phyloP scores from a whole-genome alignment of 2,113 vertebrate genomes.

The Gobio gobio region DNA sequence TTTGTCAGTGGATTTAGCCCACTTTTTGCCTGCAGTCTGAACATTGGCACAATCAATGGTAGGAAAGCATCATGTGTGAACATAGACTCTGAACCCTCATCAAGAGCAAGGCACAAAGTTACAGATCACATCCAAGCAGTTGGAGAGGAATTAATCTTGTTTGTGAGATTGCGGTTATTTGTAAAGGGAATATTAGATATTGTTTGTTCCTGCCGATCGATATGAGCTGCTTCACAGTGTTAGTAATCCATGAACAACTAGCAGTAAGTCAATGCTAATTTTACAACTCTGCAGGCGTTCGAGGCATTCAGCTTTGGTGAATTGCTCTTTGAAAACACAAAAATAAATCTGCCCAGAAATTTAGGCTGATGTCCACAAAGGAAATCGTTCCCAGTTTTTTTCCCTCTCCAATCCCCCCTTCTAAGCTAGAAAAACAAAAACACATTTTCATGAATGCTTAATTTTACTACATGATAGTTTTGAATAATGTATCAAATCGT shows the following conservation, averaged over 20 bases:
- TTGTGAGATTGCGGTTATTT: neutral
- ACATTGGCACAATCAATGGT: too few species aligned
- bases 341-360: neutral
- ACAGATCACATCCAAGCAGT: neutral
- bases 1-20: too few species aligned
- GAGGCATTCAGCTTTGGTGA: neutral
- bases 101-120: neutral
- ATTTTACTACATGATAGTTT: neutral
- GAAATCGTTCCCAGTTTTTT: neutral
- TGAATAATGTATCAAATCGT: neutral
- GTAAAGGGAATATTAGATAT: neutral
- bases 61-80: too few species aligned
- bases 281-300: conserved; percentile 15
- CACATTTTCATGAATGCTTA: neutral
- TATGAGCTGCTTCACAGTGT: neutral
- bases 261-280: conserved; percentile 15
- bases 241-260: conserved; percentile 6
- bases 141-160: neutral
- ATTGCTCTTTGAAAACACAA: neutral
- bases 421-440: neutral
- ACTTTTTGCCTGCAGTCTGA: too few species aligned
- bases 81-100: too few species aligned
- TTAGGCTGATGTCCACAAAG: neutral
- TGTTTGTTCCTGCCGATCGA: neutral
- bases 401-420: neutral